Conservation (phyloP, 2,888 invertebrate genomes). For the Aplocera efformata region DNA sequence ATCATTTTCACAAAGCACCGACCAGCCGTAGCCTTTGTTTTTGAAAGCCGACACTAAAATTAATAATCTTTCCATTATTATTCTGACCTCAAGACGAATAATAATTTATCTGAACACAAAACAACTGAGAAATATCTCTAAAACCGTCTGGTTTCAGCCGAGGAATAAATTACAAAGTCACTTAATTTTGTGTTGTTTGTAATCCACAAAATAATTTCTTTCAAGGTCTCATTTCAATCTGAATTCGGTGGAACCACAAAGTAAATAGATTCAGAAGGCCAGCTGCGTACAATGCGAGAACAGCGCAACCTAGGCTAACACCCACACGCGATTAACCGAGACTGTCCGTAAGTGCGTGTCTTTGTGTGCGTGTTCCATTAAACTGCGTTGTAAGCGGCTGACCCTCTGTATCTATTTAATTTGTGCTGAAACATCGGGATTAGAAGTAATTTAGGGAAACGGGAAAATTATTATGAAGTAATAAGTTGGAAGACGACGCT, state of each 20-base stretch:
- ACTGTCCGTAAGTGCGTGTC: too few relatives aligned
- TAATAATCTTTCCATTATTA: constrained; percentile 41
- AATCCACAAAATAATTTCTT: constrained; percentile 55
- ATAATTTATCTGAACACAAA: constrained; percentile 49
- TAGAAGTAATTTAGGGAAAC: constrained; percentile 42
- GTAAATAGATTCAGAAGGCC: too few relatives aligned
- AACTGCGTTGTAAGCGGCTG: too few relatives aligned
- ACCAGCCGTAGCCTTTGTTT: constrained; percentile 12
- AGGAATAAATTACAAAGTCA: constrained; percentile 56
- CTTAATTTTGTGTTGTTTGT: constrained; percentile 56
- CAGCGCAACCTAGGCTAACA: too few relatives aligned
- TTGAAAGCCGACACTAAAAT: constrained; percentile 31
- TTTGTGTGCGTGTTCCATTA: too few relatives aligned
- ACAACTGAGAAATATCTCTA: constrained; percentile 46
- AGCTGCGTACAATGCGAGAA: too few relatives aligned
- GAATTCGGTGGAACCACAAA: too few relatives aligned
- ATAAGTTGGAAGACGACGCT: constrained; percentile 28
- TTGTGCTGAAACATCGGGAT: constrained; percentile 28
- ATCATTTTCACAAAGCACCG: constrained; percentile 1
- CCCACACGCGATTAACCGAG: too few relatives aligned
- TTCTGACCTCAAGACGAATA: constrained; percentile 38
- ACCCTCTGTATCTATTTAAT: too few relatives aligned
- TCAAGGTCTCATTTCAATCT: constrained; percentile 51
- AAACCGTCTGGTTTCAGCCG: constrained; percentile 43
- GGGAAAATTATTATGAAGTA: constrained; percentile 40